These are phyloP conservation scores for Chaetogeoica ovagalla DNA, from an alignment of 2,888 invertebrate species.

Conservation along the genomic window DNA sequence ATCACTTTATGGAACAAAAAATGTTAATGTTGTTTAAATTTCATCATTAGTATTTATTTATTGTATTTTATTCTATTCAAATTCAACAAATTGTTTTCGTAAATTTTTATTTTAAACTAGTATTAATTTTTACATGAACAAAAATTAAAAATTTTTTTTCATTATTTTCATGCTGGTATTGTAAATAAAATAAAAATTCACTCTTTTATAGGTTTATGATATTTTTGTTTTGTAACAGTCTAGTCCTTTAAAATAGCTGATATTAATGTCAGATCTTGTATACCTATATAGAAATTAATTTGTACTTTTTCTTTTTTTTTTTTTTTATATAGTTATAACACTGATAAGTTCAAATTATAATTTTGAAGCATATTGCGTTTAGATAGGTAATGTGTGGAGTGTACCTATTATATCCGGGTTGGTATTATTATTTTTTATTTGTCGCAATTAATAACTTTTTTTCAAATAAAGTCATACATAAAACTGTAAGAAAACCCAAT, in stretches of 20 bases:
- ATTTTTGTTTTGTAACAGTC: constrained; percentile 43
- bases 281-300: constrained; percentile 17
- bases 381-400: constrained; percentile 6
- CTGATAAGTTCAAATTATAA: constrained; percentile 1
- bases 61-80: constrained; percentile 14
- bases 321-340: constrained; percentile 3
- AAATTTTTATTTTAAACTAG: constrained; percentile 10
- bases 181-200: constrained; percentile 40
- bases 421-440: neutral
- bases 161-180: constrained; percentile 22
- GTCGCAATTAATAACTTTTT: neutral
- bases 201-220: constrained; percentile 30
- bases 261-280: neutral
- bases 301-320: neutral
- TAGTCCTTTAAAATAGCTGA: constrained; percentile 29
- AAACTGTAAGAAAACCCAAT: neutral
- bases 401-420: constrained; percentile 7
- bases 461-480: constrained; percentile 12
- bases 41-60: constrained; percentile 18
- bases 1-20: constrained; percentile 5
- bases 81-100: constrained; percentile 9
- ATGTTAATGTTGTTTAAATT: constrained; percentile 13
- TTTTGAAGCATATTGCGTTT: constrained; percentile 18
- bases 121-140: neutral
- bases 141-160: constrained; percentile 14